Percentiles rank a stretch among this genome's conserved stretches.
These are phyloP conservation scores for Orius insidiosus DNA, from an alignment of 1,140 invertebrate species.

Conservation along the genomic window DNA sequence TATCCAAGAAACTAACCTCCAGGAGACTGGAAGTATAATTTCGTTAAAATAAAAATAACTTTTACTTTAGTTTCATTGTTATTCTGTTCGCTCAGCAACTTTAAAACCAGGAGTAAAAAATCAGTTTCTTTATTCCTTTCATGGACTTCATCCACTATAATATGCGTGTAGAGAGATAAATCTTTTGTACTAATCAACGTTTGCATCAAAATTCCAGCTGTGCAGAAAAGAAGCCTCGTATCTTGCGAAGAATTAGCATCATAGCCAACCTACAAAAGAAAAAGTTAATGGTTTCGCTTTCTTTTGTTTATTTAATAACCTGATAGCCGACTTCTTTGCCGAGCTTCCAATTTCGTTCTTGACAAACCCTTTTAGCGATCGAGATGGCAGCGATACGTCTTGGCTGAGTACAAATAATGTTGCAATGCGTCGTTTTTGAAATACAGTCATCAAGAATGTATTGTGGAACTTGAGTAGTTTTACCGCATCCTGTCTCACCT, in stretches of 20 bases:
- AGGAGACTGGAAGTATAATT: no score
- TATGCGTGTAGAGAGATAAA: conserved; percentile 56
- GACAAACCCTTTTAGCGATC: conserved; percentile 55
- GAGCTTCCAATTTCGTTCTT: conserved; percentile 57
- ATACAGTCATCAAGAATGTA: no score
- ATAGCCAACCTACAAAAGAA: conserved; percentile 37
- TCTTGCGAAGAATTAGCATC: conserved; percentile 38
- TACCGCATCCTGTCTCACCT: no score
- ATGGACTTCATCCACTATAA: conserved; percentile 90
- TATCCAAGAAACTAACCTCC: no score
- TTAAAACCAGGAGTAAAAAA: conserved; percentile 75
- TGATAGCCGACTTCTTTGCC: conserved; percentile 71
- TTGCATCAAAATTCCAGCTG: conserved; percentile 50
- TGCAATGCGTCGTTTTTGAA: no score
- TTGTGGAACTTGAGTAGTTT: no score
- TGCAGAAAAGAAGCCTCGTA: conserved; percentile 72
- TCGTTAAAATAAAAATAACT: no score
- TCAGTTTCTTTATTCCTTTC: conserved; percentile 87
- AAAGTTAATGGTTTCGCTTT: no score
- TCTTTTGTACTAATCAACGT: conserved; percentile 34
- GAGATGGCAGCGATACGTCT: conserved; percentile 69
- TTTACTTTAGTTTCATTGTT: no score
- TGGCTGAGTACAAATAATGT: conserved; percentile 78
- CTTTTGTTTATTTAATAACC: no score
- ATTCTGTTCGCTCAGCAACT: conserved; percentile 55